These are phyloP conservation scores for Graptemys geographica DNA, from an alignment of 2,797 vertebrate species.

Conservation along the genomic window DNA sequence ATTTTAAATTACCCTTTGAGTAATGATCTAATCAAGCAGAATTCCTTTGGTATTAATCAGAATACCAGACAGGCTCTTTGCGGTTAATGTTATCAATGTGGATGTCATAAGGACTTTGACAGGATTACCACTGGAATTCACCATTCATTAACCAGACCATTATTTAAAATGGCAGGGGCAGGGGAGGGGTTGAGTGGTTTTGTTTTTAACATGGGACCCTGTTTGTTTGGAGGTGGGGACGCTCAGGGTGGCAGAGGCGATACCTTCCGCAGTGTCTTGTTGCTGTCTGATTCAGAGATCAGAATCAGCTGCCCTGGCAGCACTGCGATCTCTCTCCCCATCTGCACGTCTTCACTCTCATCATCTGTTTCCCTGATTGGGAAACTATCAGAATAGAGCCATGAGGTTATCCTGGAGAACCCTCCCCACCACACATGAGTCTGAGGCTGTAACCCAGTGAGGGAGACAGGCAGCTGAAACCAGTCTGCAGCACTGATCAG, in stretches of 20 bases:
- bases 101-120: constrained; percentile 58
- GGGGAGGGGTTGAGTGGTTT: constrained; percentile 48
- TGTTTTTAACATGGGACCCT: constrained; percentile 51
- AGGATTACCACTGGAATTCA: constrained; percentile 64
- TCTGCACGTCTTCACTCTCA: constrained; percentile 64
- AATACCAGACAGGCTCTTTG: constrained; percentile 35
- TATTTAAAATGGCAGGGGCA: constrained; percentile 32
- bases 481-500: background rate
- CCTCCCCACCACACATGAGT: background rate
- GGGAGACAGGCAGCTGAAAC: fast-evolving
- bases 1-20: constrained; percentile 26
- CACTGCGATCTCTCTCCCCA: constrained; percentile 57
- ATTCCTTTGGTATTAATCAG: constrained; percentile 64
- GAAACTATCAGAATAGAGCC: constrained; percentile 52
- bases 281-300: constrained; percentile 72
- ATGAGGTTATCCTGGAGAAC: constrained; percentile 17
- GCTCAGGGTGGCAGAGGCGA: constrained; percentile 57
- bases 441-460: background rate
- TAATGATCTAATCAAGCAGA: constrained; percentile 56
- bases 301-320: constrained; percentile 68
- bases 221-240: background rate
- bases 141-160: constrained; percentile 67
- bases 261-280: constrained; percentile 35
- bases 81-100: constrained; percentile 58
- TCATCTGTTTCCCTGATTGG: constrained; percentile 69